Base-by-base conservation (phyloP, 1,140 invertebrate species). In the Brachionus angularis region DNA sequence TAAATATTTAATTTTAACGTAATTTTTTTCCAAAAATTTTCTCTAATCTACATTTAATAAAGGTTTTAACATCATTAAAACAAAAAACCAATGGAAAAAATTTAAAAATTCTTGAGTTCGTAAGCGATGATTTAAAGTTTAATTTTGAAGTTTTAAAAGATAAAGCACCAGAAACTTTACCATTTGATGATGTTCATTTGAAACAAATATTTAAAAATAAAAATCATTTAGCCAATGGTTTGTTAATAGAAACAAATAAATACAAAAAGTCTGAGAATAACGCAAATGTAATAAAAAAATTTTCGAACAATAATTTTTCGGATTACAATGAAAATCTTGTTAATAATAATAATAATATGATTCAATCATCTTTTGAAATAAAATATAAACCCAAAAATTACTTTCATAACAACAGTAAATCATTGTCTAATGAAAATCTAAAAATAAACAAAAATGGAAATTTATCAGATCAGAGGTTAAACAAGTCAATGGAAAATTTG, bases 161-260 rank as follows among this genome's bases (percentile, higher is more conserved):
- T 1, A 67, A 67, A 47, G 62, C 62, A 31, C 18, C 62, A 25
- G 46, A 25, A 5, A 47, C 62, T n/a, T 27, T 67, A 25, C 62
- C 62, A 12, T 67, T 47, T 23, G 18, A 31, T 21, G n/a, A 46
- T 21, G 36, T 47, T 23, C 21, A 50, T 23, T 16, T 23, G 3
- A 21, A 47, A 16, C 18, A 67, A 67, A 67, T 67, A 67, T 67
- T 67, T 23, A 7, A 50, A 21, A 46, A 67, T 46, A 67, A 67
- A 29, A 31, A 10, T 1, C 8, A 5, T 10, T 21, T 58, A 10
- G 10, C 8, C 4, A 34, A 58, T 5, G 42, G 36, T 33, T 16
- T 47, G 2, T 47, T 29, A 29, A 67, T 50, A 5, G 62, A 67
- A 46, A 47, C 10, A 29, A 14, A 29, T 10, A 67, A 67, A n/a